A percentile compares a stretch with the other conserved stretches of the same genome.
These are phyloP conservation scores for Zoanthus sansibaricus DNA, from an alignment of 92 coral and sea anemone species.

Conservation along the genomic window DNA sequence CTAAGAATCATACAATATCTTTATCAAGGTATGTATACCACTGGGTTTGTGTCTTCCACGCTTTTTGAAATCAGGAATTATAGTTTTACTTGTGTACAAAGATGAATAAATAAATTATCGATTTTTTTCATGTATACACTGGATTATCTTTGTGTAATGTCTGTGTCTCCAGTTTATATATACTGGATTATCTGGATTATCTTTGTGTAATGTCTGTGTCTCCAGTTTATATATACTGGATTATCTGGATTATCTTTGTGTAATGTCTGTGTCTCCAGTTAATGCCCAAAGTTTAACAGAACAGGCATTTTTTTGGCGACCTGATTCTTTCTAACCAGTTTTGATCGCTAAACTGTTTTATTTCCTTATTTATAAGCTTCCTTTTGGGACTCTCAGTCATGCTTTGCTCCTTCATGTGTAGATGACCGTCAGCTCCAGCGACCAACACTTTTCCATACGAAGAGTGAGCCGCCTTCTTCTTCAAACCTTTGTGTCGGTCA, in stretches of 20 bases:
- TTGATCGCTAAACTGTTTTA: not conserved
- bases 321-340: not conserved
- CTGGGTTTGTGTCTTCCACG: not conserved
- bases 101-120: slow-evolving; percentile 41
- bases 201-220: not conserved
- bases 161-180: not conserved
- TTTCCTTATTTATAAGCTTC: not conserved
- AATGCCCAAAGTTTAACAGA: not conserved
- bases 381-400: not conserved
- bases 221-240: not conserved
- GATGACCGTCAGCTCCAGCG: not conserved
- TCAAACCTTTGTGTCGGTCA: not conserved
- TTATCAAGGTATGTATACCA: not conserved
- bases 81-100: slow-evolving; percentile 24
- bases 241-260: slow-evolving; percentile 3
- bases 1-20: not conserved
- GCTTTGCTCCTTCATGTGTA: not conserved
- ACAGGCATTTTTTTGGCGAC: not conserved
- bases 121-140: not conserved
- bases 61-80: not conserved
- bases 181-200: not conserved
- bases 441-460: no score
- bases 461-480: not conserved
- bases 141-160: slow-evolving; percentile 7
- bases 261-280: not conserved